These are phyloP conservation scores for Otocyon megalotis DNA, from an alignment of 2,113 vertebrate species.

Conservation along the genomic window DNA sequence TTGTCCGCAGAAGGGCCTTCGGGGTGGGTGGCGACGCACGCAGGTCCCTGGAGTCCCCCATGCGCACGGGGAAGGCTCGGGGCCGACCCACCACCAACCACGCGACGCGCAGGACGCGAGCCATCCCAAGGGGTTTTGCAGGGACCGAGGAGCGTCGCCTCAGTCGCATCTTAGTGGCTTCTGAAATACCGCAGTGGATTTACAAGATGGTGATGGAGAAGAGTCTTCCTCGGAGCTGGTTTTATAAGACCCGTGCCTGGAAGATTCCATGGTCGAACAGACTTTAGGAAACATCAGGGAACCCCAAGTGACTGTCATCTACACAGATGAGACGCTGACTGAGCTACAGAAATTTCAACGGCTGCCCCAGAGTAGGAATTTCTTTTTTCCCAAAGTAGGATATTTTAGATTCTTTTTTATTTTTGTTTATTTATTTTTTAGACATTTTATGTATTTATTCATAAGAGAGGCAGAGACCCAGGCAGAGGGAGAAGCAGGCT, in stretches of 20 bases:
- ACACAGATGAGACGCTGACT: neutral
- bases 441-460: no score
- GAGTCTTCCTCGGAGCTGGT: neutral
- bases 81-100: no score
- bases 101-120: rapidly evolving
- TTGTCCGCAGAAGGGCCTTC: neutral
- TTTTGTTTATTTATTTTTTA: no score
- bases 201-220: neutral
- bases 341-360: neutral
- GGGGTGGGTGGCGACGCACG: no score
- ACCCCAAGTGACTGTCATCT: neutral
- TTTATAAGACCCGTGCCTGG: neutral
- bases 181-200: rapidly evolving
- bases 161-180: neutral
- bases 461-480: no score
- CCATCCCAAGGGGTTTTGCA: neutral
- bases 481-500: no score
- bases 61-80: rapidly evolving
- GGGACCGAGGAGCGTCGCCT: neutral
- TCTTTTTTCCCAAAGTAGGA: neutral
- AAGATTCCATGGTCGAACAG: neutral
- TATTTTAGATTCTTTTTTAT: neutral
- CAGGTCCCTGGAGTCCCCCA: no score
- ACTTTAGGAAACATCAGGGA: neutral
- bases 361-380: neutral